Evolutionary conservation across 2,888 invertebrate genomes (phyloP).

Genomic region (Megaustenia siamemsis): DNA sequence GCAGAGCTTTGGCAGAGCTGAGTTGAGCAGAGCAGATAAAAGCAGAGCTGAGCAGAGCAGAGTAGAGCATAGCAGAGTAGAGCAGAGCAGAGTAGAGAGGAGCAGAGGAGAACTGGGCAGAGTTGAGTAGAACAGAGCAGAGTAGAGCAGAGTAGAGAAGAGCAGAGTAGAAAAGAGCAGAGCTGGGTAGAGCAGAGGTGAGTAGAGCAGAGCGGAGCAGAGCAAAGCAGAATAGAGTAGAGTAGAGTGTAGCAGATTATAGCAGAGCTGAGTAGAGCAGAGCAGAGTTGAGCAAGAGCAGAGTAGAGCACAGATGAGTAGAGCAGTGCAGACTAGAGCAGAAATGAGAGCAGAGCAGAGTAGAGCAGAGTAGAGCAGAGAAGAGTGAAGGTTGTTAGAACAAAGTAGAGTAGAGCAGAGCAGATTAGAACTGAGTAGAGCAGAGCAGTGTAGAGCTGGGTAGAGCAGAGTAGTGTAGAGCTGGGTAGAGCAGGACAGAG

Average conservation of each 20-base stretch:
- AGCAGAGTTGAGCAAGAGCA: background rate
- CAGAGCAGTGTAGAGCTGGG: background rate
- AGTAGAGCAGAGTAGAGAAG: background rate
- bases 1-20: background rate
- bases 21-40: background rate
- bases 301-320: background rate
- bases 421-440: background rate
- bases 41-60: background rate
- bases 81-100: conserved; percentile 14
- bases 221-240: conserved; percentile 10
- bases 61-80: conserved; percentile 13
- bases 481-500: background rate
- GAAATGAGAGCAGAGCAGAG: background rate
- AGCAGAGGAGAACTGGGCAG: background rate
- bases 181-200: background rate
- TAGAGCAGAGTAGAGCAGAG: conserved; percentile 16
- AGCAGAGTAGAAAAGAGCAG: background rate
- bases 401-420: conserved; percentile 9
- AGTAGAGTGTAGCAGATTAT: conserved; percentile 21
- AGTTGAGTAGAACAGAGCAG: conserved; percentile 25
- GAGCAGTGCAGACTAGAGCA: background rate
- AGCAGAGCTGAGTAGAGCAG: background rate
- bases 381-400: background rate
- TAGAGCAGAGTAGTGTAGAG: background rate
- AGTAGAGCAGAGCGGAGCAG: conserved; percentile 2